Evolutionary conservation across 2,888 invertebrate species (phyloP), one percentile per base, ranked within the genome.

Genomic region (Sarcophaga subvicina): DNA sequence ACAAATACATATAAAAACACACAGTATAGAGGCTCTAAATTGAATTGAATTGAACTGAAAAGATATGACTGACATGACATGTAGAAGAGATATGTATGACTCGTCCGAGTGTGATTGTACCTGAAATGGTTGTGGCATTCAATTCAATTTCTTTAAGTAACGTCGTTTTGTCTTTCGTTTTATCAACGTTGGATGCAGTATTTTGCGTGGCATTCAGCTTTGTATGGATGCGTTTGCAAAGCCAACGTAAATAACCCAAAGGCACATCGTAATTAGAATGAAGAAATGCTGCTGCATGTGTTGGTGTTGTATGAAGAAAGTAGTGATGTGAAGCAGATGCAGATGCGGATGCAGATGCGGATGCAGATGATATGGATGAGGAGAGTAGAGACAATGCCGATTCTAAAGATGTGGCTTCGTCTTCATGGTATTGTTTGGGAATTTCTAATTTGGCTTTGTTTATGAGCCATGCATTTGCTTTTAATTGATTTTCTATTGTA

Each of bases 171-270:
- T 8, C 37, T 10, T 45, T 72, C 20, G 76, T 69, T 47, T 25
- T 27, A 60, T 64, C 60, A 77, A 54, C 8, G 12, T 60, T 60
- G 17, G 14, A 49, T 20, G 27, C 10, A 37, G 0, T 71, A 76
- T 54, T 67, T 22, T 59, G 64, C 11, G 60, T 75, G 5, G 27
- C 62, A 72, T 14, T 59, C 59, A 64, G 25, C 49, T 12, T 54
- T 72, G 5, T 45, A 20, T 54, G 17, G 37, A 84, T 66, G 79
- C 78, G 86, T 82, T 84, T 81, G 60, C 87, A 87, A 67, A 87
- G 59, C 78, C 76, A 83, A 72, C 84, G 84, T 62, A 87, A 82
- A 87, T 84, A 84, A 62, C 79, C 81, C 66, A 72, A 54, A 60
- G 79, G 84, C 59, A 79, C 45, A 76, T 87, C 75, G 71, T 84